Percentiles rank a stretch among this genome's conserved stretches.
These are phyloP conservation scores for Tetragonula clypearis DNA, from an alignment of 1,140 invertebrate genomes.

Conservation along the genomic window DNA sequence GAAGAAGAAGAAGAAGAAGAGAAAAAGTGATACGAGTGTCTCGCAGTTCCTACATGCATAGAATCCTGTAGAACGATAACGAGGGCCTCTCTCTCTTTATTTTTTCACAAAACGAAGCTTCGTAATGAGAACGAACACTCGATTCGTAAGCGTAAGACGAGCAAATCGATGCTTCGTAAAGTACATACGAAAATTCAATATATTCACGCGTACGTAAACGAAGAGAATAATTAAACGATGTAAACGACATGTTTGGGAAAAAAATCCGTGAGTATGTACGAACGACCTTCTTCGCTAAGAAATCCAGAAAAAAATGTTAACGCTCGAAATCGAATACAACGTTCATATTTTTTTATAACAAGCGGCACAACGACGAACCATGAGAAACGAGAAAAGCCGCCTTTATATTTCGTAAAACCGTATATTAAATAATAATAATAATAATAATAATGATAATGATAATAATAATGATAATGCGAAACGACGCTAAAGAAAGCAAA, in stretches of 20 bases:
- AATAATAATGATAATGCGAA: conserved; percentile 70
- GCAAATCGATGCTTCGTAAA: conserved; percentile 39
- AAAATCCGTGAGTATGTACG: conserved; percentile 24
- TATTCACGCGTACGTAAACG: conserved; percentile 28
- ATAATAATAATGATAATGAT: conserved; percentile 64
- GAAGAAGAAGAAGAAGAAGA: too few species aligned
- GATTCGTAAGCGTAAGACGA: conserved; percentile 6
- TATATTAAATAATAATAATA: conserved; percentile 68
- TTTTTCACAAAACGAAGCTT: neutral
- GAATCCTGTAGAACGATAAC: conserved; percentile 8
- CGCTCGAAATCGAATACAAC: conserved; percentile 67
- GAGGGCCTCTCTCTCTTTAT: neutral
- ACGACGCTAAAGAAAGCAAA: conserved; percentile 78
- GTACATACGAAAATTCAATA: neutral
- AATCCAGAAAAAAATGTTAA: conserved; percentile 57
- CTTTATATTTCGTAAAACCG: conserved; percentile 76
- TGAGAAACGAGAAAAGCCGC: conserved; percentile 54
- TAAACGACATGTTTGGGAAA: conserved; percentile 30
- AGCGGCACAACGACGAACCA: conserved; percentile 73
- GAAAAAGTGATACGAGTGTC: neutral
- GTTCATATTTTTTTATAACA: conserved; percentile 72
- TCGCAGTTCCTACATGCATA: conserved; percentile 22
- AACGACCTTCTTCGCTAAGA: conserved; percentile 66
- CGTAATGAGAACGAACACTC: neutral
- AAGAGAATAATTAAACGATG: conserved; percentile 29